Evolutionary conservation across 2,797 vertebrate genomes (phyloP).

Genomic region (Aulostomus chinensis): DNA sequence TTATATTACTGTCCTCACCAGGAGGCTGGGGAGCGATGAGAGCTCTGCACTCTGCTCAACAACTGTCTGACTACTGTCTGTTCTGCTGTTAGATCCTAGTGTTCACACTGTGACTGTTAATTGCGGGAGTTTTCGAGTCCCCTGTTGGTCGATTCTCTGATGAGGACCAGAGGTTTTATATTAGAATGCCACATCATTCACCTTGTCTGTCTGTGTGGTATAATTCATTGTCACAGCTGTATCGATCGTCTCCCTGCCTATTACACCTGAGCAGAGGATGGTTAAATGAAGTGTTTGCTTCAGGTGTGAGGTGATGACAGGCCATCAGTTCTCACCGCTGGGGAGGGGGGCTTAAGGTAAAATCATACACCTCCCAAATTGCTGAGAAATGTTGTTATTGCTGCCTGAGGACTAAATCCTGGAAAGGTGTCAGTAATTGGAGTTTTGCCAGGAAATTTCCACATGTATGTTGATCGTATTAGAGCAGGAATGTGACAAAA

Average conservation of each 20-base stretch:
- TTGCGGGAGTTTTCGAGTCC: too few species aligned
- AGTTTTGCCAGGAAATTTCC: conserved; percentile 2
- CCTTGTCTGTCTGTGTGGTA: neutral
- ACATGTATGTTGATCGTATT: too few species aligned
- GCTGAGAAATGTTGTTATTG: conserved; percentile 17
- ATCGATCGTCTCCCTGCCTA: conserved; percentile 33
- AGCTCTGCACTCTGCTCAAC: conserved; percentile 7
- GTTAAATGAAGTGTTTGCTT: conserved; percentile 38
- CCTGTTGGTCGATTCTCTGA: conserved; percentile 5
- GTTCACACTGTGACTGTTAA: too few species aligned
- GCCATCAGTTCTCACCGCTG: conserved; percentile 38
- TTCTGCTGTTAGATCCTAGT: too few species aligned
- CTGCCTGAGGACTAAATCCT: conserved; percentile 15
- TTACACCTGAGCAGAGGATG: conserved; percentile 12
- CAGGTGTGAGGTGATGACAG: conserved; percentile 22
- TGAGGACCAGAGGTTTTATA: conserved; percentile 1
- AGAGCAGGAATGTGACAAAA: too few species aligned
- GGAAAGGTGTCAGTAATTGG: conserved; percentile 2
- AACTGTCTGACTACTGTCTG: too few species aligned
- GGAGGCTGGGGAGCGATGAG: conserved; percentile 15
- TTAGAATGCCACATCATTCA: conserved; percentile 14
- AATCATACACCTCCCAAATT: conserved; percentile 30
- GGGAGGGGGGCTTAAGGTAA: conserved; percentile 14
- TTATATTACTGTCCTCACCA: conserved; percentile 44
- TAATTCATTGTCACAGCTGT: conserved; percentile 32